These are phyloP conservation scores for Caenorhabditis sulstoni DNA, from an alignment of 2,888 invertebrate genomes.

Conservation along the genomic window DNA sequence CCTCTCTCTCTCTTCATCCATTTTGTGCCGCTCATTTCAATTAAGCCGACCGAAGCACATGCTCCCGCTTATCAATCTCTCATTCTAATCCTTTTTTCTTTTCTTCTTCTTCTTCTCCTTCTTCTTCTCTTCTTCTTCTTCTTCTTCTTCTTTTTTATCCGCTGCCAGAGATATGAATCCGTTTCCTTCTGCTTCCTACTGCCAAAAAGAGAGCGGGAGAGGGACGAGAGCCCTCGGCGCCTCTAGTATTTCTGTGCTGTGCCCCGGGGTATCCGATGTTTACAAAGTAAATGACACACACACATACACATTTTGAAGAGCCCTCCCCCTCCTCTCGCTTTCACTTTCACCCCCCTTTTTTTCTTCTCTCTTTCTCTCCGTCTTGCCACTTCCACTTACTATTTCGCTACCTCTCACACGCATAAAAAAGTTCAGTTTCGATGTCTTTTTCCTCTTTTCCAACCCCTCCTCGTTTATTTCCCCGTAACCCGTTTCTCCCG, in stretches of 20 bases:
- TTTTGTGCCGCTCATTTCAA: conserved; percentile 38
- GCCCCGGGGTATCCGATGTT: conserved; percentile 58
- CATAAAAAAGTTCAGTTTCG: conserved; percentile 57
- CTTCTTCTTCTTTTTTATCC: no score
- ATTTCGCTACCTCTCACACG: conserved; percentile 49
- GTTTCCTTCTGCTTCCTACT: no score
- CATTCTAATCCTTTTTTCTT: conserved; percentile 40
- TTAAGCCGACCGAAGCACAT: conserved; percentile 34
- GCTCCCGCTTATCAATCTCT: conserved; percentile 51
- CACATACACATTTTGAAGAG: conserved; percentile 60
- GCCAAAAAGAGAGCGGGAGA: conserved; percentile 42
- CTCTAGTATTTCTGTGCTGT: conserved; percentile 39
- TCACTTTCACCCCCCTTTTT: conserved; percentile 41
- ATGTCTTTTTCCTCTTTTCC: conserved; percentile 38
- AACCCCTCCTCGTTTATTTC: conserved; percentile 23
- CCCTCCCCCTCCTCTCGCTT: conserved; percentile 32
- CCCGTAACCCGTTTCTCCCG: conserved; percentile 2
- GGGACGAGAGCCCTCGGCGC: neutral
- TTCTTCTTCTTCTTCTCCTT: conserved; percentile 18
- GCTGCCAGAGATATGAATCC: no score
- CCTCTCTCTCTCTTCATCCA: conserved; percentile 26
- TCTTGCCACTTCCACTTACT: conserved; percentile 42
- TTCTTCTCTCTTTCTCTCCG: conserved; percentile 43
- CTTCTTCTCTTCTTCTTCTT: conserved; percentile 2
- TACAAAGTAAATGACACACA: conserved; percentile 64